Evolutionary conservation across 2,888 invertebrate species (phyloP).

Genomic region (Acanthoscelides obtectus): DNA sequence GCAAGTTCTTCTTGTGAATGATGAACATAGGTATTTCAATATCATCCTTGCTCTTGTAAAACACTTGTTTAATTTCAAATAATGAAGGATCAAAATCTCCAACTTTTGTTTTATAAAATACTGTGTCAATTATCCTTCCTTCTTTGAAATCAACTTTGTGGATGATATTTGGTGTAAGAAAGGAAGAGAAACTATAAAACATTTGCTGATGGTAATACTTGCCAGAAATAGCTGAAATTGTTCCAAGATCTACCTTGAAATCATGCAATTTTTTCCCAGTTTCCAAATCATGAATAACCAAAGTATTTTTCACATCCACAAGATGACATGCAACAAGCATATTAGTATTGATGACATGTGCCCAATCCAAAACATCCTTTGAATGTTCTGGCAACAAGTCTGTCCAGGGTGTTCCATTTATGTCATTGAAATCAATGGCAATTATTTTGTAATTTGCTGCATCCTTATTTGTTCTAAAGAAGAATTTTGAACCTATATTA

Average conservation of each 20-base stretch:
- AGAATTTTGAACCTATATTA: slow-evolving; percentile 75
- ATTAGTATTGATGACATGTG: slow-evolving; percentile 75
- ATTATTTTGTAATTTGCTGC: slow-evolving; percentile 90
- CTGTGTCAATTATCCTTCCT: slow-evolving; percentile 45
- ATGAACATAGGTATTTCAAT: slow-evolving; percentile 96
- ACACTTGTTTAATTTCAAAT: slow-evolving; percentile 84
- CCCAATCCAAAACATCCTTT: slow-evolving; percentile 88
- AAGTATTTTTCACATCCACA: slow-evolving; percentile 88
- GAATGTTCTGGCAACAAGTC: slow-evolving; percentile 79
- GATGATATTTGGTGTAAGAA: slow-evolving; percentile 83
- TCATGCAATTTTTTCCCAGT: slow-evolving; percentile 68
- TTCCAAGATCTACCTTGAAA: slow-evolving; percentile 83
- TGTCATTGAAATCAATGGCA: slow-evolving; percentile 71
- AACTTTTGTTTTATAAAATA: slow-evolving; percentile 80
- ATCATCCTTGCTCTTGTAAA: slow-evolving; percentile 89
- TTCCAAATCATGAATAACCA: slow-evolving; percentile 73
- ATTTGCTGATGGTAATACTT: slow-evolving; percentile 82
- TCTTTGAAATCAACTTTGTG: slow-evolving; percentile 74
- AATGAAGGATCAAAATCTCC: slow-evolving; percentile 73
- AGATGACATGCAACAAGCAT: slow-evolving; percentile 86
- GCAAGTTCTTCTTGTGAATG: slow-evolving; percentile 66
- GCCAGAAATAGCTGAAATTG: slow-evolving; percentile 79
- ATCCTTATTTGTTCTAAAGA: slow-evolving; percentile 89
- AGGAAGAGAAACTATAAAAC: slow-evolving; percentile 92
- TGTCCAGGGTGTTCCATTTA: slow-evolving; percentile 72